Base-by-base conservation (phyloP, 1,140 invertebrate genomes). In the Aleiodes sp. region DNA sequence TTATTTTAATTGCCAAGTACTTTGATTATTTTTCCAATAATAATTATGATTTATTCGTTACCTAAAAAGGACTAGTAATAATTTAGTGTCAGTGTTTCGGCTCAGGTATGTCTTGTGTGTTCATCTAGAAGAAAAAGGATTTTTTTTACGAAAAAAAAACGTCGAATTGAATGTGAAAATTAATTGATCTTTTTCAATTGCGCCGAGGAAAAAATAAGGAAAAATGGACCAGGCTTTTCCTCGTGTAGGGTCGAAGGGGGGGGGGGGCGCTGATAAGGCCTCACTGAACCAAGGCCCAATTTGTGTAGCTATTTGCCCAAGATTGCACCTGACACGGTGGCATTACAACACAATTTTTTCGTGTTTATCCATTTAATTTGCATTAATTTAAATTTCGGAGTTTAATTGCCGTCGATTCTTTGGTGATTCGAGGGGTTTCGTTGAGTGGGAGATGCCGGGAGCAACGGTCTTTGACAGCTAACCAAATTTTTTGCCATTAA, bases 21-120 rank as follows among this genome's bases (percentile, higher is more conserved):
- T 16, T 46, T 46, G n/a, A n/a, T 8, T 10, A 52, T 21, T 6
- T 8, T 12, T 9, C 16, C 21, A 16, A 12, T 21, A 16, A 4
- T 24, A 52, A 21, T 46, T 19, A 52, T 52, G 46, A 16, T 52
- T 52, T 52, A 24, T 52, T 16, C 26, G 46, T 1, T 24, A 16
- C 21, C 19, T 24, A 24, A 43, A 43, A 43, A 43, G 19, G 39
- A 43, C 39, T 16, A 43, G 14, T 43, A 43, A 16, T 43, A 43
- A n/a, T 43, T 16, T 10, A 43, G 39, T 43, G 39, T 43, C 39
- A 43, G 46, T 52, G 46, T 52, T 52, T 52, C 46, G 46, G 46
- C 46, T 52, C 46, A 52, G 46, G 46, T 52, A 52, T 21, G 46
- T 52, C 46, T n/a, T 52, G 46, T 41, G 4, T 16, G n/a, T 24